A percentile compares a stretch with the other conserved stretches of the same genome.
Evolutionary conservation across 2,113 vertebrate genomes (phyloP).

Genomic region (Hipposideros armiger): DNA sequence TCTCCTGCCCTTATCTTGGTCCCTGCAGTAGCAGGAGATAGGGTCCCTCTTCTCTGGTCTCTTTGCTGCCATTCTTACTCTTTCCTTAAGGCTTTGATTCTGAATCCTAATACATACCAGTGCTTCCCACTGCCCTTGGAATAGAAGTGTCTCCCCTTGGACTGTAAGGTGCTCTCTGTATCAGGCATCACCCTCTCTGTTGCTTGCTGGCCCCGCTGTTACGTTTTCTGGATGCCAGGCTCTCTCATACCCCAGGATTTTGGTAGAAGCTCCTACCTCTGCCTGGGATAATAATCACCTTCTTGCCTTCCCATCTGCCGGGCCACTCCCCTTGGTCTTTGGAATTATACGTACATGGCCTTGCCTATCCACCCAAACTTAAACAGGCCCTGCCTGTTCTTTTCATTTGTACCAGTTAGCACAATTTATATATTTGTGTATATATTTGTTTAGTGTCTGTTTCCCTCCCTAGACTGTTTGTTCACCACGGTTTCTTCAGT

Average conservation of each 20-base stretch:
- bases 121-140: not conserved
- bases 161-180: not conserved
- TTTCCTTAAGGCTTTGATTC: not conserved
- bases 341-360: not conserved
- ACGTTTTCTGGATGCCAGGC: not conserved
- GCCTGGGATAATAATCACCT: not conserved
- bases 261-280: not conserved
- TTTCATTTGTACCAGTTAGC: not conserved
- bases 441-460: not conserved
- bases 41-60: not conserved
- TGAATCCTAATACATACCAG: not conserved
- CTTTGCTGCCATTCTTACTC: not conserved
- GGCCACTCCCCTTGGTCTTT: not conserved
- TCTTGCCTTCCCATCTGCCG: not conserved
- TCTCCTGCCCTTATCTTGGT: not conserved
- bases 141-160: not conserved
- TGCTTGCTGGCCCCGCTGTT: not conserved
- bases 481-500: not conserved
- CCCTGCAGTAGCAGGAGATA: not conserved
- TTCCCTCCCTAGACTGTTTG: not conserved
- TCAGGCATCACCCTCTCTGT: accelerated
- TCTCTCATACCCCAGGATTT: not conserved
- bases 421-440: not conserved
- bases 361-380: not conserved
- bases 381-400: not conserved